Evolutionary conservation across 1,140 invertebrate genomes (phyloP).

Genomic region (Parapsyche elsis): DNA sequence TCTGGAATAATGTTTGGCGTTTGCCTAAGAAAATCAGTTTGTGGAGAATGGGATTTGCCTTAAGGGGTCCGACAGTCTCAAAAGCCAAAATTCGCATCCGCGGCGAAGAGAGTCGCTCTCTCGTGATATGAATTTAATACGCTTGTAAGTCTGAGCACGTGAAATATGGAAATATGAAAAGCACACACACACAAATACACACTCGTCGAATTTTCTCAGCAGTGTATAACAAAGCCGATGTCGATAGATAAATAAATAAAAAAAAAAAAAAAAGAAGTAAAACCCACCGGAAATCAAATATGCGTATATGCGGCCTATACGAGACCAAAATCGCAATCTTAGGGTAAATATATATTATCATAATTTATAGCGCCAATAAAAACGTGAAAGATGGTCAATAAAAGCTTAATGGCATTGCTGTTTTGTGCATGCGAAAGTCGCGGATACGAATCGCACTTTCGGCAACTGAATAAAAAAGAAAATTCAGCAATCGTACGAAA

Average conservation of each 20-base stretch:
- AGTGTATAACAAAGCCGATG: neutral
- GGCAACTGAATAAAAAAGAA: neutral
- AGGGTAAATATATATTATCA: slow-evolving; percentile 23
- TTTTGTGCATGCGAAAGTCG: slow-evolving; percentile 17
- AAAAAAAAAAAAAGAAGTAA: slow-evolving; percentile 27
- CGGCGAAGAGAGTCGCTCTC: slow-evolving; percentile 9
- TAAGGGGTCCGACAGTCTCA: neutral
- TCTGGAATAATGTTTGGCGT: slow-evolving; percentile 7
- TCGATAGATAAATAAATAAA: neutral
- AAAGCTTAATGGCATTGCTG: slow-evolving; percentile 2
- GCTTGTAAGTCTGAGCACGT: slow-evolving; percentile 46
- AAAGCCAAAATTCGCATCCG: slow-evolving; percentile 21
- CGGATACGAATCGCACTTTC: neutral
- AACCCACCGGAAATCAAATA: neutral
- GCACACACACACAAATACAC: slow-evolving; percentile 16
- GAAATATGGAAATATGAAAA: slow-evolving; percentile 48
- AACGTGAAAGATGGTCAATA: slow-evolving; percentile 31
- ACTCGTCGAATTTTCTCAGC: slow-evolving; percentile 11
- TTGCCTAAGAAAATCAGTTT: slow-evolving; percentile 7
- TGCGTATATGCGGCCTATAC: neutral
- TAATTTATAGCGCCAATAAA: slow-evolving; percentile 7
- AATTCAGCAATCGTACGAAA: neutral
- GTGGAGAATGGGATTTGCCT: neutral
- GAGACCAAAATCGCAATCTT: slow-evolving; percentile 18
- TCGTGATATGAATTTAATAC: slow-evolving; percentile 25